Evolutionary conservation across 2,113 vertebrate genomes (phyloP), one percentile per base, ranked within the genome.

Genomic region (Rynchops niger): DNA sequence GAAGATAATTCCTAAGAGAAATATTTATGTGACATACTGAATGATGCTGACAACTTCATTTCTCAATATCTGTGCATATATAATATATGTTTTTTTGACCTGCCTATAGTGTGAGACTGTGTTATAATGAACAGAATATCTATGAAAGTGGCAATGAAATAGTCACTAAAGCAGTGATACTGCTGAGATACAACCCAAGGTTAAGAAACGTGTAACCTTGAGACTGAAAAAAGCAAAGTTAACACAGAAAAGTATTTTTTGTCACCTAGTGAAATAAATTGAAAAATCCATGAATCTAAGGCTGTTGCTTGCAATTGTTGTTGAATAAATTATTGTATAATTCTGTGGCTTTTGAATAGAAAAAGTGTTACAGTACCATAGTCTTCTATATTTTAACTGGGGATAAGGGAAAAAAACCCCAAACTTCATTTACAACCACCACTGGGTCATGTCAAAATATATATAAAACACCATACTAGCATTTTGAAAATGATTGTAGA

Each of bases 11-110:
- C 86, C 90, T 72, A 58, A 94, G 62, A 82, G 91, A 95, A 95
- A 95, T 97, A 97, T 95, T 97, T 95, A 94, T 95, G 70, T 90
- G 89, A 65, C 86, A 85, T 47, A 69, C 69, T 77, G 77, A 95
- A 89, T 87, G 73, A 95, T 95, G 66, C 93, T 91, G 93, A 95
- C 81, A 85, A 69, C 86, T 95, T 91, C 69, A 91, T 97, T 97
- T 95, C 74, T 95, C 96, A 91, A 2, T 84, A 94, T 76, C 77
- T 82, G 36, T 91, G 81, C 77, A 91, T 94, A 87, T 84, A 77
- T 71, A 91, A 80, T 63, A 89, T 38, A 55, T 40, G 69, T 79
- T 88, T 85, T 53, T 92, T 87, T 95, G 91, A 95, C 91, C 93
- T 95, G 80, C 49, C 70, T 87, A 12, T 72, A 62, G 49, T 58